Evolutionary conservation across 1,140 invertebrate species (phyloP).

Genomic region (Mercenaria mercenaria): DNA sequence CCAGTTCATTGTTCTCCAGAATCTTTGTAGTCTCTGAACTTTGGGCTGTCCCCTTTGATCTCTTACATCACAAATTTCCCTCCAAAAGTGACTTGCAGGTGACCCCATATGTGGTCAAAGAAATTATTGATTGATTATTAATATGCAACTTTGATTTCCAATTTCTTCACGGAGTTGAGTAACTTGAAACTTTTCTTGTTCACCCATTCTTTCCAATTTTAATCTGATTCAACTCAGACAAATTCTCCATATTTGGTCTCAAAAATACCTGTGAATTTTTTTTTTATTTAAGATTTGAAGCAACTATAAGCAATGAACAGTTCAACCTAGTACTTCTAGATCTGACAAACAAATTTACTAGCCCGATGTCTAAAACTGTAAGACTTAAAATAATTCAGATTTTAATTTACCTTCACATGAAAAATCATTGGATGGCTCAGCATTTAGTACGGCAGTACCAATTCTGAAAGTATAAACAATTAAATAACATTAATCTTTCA

Average conservation of each 20-base stretch:
- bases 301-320: too few relatives aligned
- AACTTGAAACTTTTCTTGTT: too few relatives aligned
- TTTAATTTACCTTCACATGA: neutral
- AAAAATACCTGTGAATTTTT: too few relatives aligned
- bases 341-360: too few relatives aligned
- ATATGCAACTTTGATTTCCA: neutral
- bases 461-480: neutral
- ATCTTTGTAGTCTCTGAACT: neutral
- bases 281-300: too few relatives aligned
- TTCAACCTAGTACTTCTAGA: too few relatives aligned
- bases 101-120: constrained; percentile 39
- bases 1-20: constrained; percentile 40
- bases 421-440: neutral
- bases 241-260: too few relatives aligned
- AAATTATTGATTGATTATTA: constrained; percentile 42
- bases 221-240: too few relatives aligned
- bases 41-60: constrained; percentile 43
- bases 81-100: constrained; percentile 53
- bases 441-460: neutral
- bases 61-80: constrained; percentile 55
- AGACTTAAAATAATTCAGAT: too few relatives aligned
- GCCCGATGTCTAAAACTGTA: too few relatives aligned
- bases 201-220: too few relatives aligned
- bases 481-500: neutral
- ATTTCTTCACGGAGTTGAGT: too few relatives aligned